Percentiles rank a stretch among this genome's conserved stretches.
phyloP scores from a whole-genome alignment of 2,113 vertebrate genomes.

The Natator depressus region DNA sequence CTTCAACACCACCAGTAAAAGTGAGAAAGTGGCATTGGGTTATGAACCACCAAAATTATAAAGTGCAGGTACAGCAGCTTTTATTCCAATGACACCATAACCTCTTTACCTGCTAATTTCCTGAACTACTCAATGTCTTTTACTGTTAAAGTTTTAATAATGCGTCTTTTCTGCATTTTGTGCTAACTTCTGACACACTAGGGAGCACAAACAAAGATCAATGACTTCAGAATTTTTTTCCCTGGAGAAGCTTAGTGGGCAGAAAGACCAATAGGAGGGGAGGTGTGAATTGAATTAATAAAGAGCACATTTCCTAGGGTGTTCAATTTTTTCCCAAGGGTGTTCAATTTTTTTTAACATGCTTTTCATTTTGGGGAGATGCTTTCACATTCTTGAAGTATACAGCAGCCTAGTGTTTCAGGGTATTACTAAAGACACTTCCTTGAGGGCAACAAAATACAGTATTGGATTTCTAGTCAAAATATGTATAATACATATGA shows the following conservation, averaged over 20 bases:
- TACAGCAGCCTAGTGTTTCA: neutral
- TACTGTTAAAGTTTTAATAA: neutral
- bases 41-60: neutral
- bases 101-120: neutral
- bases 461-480: neutral
- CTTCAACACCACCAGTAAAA: neutral
- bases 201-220: neutral
- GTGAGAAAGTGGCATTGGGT: neutral
- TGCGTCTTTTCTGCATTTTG: neutral
- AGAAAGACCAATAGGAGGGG: neutral
- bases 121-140: neutral
- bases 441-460: neutral
- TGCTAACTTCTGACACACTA: neutral
- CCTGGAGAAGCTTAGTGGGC: neutral
- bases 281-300: neutral
- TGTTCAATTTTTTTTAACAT: neutral
- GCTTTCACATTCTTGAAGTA: neutral
- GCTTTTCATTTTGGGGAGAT: neutral
- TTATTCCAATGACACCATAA: neutral
- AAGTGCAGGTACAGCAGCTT: neutral
- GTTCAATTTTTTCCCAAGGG: neutral
- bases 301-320: neutral
- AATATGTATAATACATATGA: neutral
- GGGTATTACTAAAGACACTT: constrained; percentile 15
- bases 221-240: neutral